A percentile compares a stretch with the other conserved stretches of the same genome.
These are phyloP conservation scores for Xenopus borealis DNA, from an alignment of 2,113 vertebrate genomes.

Conservation along the genomic window DNA sequence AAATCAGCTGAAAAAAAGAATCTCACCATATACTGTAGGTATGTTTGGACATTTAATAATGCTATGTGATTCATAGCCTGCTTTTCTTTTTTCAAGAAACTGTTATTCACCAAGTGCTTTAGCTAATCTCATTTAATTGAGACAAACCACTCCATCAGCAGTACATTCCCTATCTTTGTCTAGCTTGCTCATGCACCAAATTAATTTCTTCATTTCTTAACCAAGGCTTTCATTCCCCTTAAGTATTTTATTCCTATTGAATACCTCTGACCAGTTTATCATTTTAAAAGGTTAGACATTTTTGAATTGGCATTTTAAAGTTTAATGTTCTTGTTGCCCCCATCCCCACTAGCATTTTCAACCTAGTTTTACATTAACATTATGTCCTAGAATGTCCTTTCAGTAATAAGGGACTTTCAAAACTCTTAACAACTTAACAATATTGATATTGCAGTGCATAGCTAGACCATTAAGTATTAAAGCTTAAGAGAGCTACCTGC, in stretches of 20 bases:
- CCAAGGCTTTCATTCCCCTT: neutral
- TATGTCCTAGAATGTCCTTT: conserved; percentile 36
- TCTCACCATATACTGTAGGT: no score
- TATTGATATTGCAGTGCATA: no score
- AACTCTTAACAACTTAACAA: no score
- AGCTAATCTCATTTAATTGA: neutral
- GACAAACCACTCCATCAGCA: neutral
- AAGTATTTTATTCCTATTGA: conserved; percentile 14
- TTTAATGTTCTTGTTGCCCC: conserved; percentile 38
- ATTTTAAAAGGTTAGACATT: conserved; percentile 43
- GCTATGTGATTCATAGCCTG: no score
- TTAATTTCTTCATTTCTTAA: conserved; percentile 16
- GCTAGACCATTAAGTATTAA: no score
- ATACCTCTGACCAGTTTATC: conserved; percentile 27
- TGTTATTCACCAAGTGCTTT: neutral
- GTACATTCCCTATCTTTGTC: neutral
- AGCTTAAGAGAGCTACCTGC: no score
- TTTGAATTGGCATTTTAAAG: conserved; percentile 43
- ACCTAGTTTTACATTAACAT: conserved; percentile 34
- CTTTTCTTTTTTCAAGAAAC: no score
- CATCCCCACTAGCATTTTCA: conserved; percentile 27
- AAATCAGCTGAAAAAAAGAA: no score
- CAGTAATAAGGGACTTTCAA: no score
- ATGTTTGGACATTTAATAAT: no score
- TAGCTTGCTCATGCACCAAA: conserved; percentile 9